These are phyloP conservation scores for Papilio polytes DNA, from an alignment of 1,140 invertebrate species.

Conservation along the genomic window DNA sequence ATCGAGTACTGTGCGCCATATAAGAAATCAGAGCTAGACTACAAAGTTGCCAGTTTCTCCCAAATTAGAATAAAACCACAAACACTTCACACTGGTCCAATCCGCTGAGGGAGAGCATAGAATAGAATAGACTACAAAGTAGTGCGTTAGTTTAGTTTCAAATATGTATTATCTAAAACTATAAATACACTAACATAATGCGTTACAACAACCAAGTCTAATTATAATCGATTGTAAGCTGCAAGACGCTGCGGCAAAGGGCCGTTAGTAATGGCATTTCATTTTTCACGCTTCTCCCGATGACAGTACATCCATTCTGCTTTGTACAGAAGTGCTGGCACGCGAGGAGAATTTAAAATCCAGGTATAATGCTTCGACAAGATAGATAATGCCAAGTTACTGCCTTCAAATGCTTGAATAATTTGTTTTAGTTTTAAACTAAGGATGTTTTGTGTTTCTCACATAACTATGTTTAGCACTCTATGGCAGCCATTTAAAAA, in stretches of 20 bases:
- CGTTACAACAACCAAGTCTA: not conserved
- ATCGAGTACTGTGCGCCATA: no score
- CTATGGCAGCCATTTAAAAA: no score
- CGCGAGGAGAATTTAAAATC: conserved; percentile 52
- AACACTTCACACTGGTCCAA: no score
- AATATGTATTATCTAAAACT: no score
- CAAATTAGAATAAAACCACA: no score
- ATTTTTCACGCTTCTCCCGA: conserved; percentile 49
- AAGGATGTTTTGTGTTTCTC: not conserved
- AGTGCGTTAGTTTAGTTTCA: no score
- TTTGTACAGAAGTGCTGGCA: conserved; percentile 51
- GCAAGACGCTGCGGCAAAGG: not conserved
- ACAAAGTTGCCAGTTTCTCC: no score
- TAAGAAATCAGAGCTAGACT: no score
- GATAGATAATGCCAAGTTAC: not conserved
- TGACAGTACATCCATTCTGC: conserved; percentile 53
- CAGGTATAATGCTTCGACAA: conserved; percentile 41
- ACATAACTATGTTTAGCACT: no score
- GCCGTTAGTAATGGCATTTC: conserved; percentile 24
- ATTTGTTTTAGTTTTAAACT: not conserved
- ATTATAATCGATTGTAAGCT: not conserved
- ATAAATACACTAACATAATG: no score
- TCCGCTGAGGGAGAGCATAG: no score
- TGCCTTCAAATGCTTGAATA: not conserved
- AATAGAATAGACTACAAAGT: no score